Base-by-base conservation (phyloP, 2,888 invertebrate species). In the Phyto melanocephala region DNA sequence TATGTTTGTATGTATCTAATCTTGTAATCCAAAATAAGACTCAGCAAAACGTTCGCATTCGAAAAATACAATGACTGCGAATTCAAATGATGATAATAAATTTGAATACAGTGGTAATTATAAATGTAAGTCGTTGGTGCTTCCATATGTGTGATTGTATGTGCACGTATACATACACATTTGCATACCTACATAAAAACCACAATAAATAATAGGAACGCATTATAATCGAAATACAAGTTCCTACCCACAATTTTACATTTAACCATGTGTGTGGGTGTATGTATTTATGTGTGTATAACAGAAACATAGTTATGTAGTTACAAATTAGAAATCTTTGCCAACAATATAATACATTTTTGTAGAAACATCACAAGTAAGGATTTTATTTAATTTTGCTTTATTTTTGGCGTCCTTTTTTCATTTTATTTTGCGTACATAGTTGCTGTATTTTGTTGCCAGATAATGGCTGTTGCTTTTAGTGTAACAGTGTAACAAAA, bases 181-280 rank as follows among this genome's bases (percentile, higher is more conserved):
- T 6, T 28, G 6, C 10, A 15, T 17, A 17, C 22, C 65, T 70
- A 62, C 28, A 28, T 28, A n/a, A 67, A 37, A 78, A 65, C 76
- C 65, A 22, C 63, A 74, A 45, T 63, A 70, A 78, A 63, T 82
- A 82, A 79, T 82, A 24, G 70, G 28, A n/a, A 54, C 54, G 75
- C 54, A 74, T 47, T n/a, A 60, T 72, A 77, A 74, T 81, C 65
- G 70, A 62, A 81, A 70, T 78, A 56, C 50, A 77, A 72, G n/a
- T 67, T 80, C 58, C 4, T 11, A 15, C 50, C 40, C 35, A 65
- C 56, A 45, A 50, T 65, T 60, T 70, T 13, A 33, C 58, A 11
- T 33, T 35, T 35, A 13, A 11, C 5, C 56, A 24, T 11, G 20
- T 13, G 0, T 28, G 17, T 22, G 13, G 15, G 28, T 28, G 24